Conservation (phyloP, 1,140 invertebrate species). For the Drosophila suzukii region DNA sequence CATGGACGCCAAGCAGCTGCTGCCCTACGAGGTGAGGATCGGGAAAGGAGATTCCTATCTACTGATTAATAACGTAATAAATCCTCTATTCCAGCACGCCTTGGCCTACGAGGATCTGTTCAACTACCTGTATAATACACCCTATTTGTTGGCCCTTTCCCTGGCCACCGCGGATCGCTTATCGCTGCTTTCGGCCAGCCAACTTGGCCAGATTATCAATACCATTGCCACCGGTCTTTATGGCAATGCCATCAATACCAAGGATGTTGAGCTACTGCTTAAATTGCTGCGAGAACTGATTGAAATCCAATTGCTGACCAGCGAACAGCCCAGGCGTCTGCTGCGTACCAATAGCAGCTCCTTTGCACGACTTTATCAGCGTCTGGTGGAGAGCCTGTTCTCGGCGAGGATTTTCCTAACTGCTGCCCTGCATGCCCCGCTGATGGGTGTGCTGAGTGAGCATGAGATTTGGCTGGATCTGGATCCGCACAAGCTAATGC, state of each 20-base stretch:
- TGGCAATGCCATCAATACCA: conserved; percentile 91
- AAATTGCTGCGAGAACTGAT: conserved; percentile 92
- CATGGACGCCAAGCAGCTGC: conserved; percentile 94
- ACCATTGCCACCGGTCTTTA: conserved; percentile 93
- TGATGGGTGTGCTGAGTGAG: conserved; percentile 96
- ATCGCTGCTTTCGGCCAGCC: conserved; percentile 86
- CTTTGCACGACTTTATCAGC: conserved; percentile 94
- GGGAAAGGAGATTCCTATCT: neutral
- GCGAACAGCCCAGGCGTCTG: conserved; percentile 93
- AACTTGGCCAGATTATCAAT: conserved; percentile 88
- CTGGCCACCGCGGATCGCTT: conserved; percentile 91
- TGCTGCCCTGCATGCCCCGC: conserved; percentile 94
- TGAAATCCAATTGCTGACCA: conserved; percentile 91
- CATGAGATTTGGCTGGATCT: conserved; percentile 97
- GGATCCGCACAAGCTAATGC: conserved; percentile 93
- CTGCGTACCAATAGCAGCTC: conserved; percentile 94
- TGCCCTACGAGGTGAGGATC: conserved; percentile 90
- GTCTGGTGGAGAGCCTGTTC: conserved; percentile 95
- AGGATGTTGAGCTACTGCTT: conserved; percentile 92
- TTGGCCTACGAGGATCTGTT: conserved; percentile 92
- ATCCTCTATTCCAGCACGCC: conserved; percentile 86
- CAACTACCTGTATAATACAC: conserved; percentile 90
- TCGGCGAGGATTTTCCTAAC: conserved; percentile 97
- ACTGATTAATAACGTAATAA: neutral
- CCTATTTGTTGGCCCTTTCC: conserved; percentile 92